Evolutionary conservation across 2,113 vertebrate species (phyloP), one percentile per base, ranked within the genome.

Genomic region (Pseudorasbora parva): DNA sequence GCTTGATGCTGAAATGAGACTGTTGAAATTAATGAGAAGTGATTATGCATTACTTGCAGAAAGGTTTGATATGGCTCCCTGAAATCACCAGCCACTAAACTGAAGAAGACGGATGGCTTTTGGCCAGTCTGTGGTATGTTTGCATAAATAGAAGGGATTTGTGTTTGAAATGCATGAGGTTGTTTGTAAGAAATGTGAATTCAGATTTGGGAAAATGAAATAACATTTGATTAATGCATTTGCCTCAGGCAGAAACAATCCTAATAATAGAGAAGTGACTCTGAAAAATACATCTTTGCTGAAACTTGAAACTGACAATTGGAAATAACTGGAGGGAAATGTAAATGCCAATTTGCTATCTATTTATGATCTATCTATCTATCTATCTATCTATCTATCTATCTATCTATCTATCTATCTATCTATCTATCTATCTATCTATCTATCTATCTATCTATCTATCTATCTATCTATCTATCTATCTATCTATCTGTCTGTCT

Each of bases 111-210:
- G 47, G 68, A 80, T 73, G 23, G 49, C 75, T 78, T 74, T 45
- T 69, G 45, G 51, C n/a, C 15, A 19, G 41, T 84, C 27, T 78
- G 82, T 43, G 19, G 72, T 66, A 30, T 10, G 49, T 64, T 79
- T 57, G 74, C 23, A 51, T 59, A 59, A 84, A 83, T 69, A 84
- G 30, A 76, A 12, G 25, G 74, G 68, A 64, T 84, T 78, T 71
- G 25, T 78, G 62, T 69, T 84, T 78, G 51, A 84, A 78, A 78
- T 78, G 51, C 75, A 43, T 59, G 82, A 66, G 60, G 27, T 51
- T 84, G 74, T 84, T 84, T 78, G 49, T 43, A 77, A 64, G 62
- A 84, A 69, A 84, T 45, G 82, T 41, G 41, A 78, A 69, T 69
- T 69, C 60, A 76, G 25, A 83, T 76, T 75, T 66, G 45, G 1